A percentile compares a stretch with the other conserved stretches of the same genome.
These are phyloP conservation scores for Melipona bicolor DNA, from an alignment of 2,888 invertebrate species.

Conservation along the genomic window DNA sequence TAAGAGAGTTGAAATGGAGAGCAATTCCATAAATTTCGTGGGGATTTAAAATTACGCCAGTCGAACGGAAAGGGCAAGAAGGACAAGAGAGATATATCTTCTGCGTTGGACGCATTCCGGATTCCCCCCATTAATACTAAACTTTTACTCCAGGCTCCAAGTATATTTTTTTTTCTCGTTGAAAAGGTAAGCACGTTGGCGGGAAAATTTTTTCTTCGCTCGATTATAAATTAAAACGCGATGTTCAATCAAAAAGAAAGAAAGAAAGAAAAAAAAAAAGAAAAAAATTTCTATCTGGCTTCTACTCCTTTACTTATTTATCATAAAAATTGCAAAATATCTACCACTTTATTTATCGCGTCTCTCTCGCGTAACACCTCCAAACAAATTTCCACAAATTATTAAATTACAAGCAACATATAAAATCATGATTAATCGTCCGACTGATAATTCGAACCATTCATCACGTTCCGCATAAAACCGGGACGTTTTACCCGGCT, in stretches of 20 bases:
- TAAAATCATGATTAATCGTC: background rate
- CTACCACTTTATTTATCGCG: too few species aligned
- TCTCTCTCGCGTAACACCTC: background rate
- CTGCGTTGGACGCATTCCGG: slow-evolving; percentile 72
- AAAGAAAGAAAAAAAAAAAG: too few species aligned
- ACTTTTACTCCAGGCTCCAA: slow-evolving; percentile 70
- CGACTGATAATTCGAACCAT: background rate
- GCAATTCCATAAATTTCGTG: slow-evolving; percentile 62
- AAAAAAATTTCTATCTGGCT: too few species aligned
- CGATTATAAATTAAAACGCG: too few species aligned
- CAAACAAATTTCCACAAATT: background rate
- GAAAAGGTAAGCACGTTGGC: too few species aligned
- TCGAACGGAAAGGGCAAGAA: slow-evolving; percentile 62
- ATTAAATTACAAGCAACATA: background rate
- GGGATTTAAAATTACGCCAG: slow-evolving; percentile 69
- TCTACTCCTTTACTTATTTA: too few species aligned
- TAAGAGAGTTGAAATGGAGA: background rate
- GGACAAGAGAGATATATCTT: slow-evolving; percentile 71
- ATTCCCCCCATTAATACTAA: slow-evolving; percentile 78
- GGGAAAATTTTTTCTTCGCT: too few species aligned
- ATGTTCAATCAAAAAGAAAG: too few species aligned
- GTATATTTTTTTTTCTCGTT: slow-evolving; percentile 54
- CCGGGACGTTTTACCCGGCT: background rate
- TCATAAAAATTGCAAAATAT: too few species aligned
- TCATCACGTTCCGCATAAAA: background rate